Base-by-base conservation (phyloP, 2,888 invertebrate species). In the Ophraella communa region DNA sequence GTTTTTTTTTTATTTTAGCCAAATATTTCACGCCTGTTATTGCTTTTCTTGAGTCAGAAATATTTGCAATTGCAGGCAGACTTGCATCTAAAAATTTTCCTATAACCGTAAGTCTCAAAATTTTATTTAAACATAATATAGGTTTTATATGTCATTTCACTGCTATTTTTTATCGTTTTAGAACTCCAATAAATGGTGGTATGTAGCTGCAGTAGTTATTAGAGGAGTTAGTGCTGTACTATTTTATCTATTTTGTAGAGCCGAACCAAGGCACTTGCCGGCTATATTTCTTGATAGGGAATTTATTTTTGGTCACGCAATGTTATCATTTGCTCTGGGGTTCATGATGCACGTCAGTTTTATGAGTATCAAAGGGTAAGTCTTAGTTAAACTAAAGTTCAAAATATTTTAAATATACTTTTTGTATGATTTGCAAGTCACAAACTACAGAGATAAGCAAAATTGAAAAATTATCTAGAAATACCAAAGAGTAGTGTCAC, bases 121-220 rank as follows among this genome's bases (percentile, higher is more conserved):
- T n/a, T n/a, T n/a, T n/a, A n/a, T n/a, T n/a, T n/a, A n/a, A n/a
- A n/a, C n/a, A n/a, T n/a, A n/a, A n/a, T n/a, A n/a, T n/a, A n/a
- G n/a, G n/a, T n/a, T n/a, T n/a, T n/a, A n/a, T n/a, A n/a, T n/a
- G n/a, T n/a, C n/a, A n/a, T n/a, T n/a, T n/a, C n/a, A n/a, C n/a
- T n/a, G 44, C 8, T 42, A 44, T 17, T 20, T 11, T 47, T 33
- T 53, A 5, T 39, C 21, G 5, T 54, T 54, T 39, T 8, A 54
- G 54, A 5, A 35, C n/a, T 10, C 35, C 17, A 59, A 59, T 39
- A 59, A 59, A 51, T 59, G 51, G 49, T 59, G 27, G 24, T 51
- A 59, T 24, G 11, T 59, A 17, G 14, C 4, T 10, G 10, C 14
- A 1, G 11, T 18, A n/a, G 3, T 44, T 7, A 3, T 39, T 1